These are phyloP conservation scores for Nymphicus hollandicus DNA, from an alignment of 2,113 vertebrate genomes.

Conservation along the genomic window DNA sequence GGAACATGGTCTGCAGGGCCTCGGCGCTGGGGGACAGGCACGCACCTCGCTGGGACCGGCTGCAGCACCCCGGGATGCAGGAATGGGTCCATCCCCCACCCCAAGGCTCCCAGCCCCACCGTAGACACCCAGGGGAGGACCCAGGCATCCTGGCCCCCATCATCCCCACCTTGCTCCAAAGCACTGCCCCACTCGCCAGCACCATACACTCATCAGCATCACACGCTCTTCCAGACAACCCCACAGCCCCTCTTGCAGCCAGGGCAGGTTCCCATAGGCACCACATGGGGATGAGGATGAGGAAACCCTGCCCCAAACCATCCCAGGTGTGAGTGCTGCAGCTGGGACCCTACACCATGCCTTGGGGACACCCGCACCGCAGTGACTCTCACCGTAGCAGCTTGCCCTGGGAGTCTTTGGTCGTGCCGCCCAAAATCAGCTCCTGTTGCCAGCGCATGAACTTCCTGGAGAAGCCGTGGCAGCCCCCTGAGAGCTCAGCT, in stretches of 20 bases:
- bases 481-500: slow-evolving; percentile 85
- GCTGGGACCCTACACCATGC: neutral
- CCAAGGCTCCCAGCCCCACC: neutral
- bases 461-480: slow-evolving; percentile 95
- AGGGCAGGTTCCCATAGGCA: neutral
- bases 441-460: slow-evolving; percentile 99
- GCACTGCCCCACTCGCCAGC: neutral
- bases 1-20: slow-evolving; percentile 96
- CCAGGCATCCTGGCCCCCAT: neutral
- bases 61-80: neutral
- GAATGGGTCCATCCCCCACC: neutral
- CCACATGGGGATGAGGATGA: neutral
- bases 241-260: neutral
- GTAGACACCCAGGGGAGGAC: neutral
- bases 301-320: neutral
- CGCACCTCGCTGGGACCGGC: neutral
- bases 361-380: rapidly evolving
- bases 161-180: neutral
- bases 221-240: neutral
- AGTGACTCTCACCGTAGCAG: slow-evolving; percentile 82
- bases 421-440: slow-evolving; percentile 88
- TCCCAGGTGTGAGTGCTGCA: neutral
- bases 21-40: slow-evolving; percentile 81
- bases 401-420: slow-evolving; percentile 84
- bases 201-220: neutral